Evolutionary conservation across 2,113 vertebrate genomes (phyloP).

Genomic region (Labeo catla): DNA sequence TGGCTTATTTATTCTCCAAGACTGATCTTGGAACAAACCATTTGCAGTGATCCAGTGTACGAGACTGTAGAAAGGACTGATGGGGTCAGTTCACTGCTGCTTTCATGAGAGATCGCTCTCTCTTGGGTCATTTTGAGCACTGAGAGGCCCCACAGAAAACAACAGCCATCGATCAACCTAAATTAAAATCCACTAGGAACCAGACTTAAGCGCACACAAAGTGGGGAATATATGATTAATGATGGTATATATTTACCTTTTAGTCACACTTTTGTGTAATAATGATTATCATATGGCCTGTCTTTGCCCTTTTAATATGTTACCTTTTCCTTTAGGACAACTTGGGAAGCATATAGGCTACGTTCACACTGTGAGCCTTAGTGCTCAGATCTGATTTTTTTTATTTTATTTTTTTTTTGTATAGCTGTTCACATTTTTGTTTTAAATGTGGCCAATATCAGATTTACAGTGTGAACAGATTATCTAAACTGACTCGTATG

Average conservation of each 20-base stretch:
- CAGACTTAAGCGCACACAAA: slow-evolving; percentile 18
- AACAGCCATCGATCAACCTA: slow-evolving; percentile 35
- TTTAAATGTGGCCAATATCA: no score
- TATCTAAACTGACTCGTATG: no score
- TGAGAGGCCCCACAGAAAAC: slow-evolving; percentile 18
- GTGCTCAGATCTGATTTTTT: no score
- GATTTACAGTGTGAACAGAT: no score
- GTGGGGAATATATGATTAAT: slow-evolving; percentile 29
- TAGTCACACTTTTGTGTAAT: slow-evolving; percentile 8
- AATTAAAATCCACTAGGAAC: slow-evolving; percentile 23
- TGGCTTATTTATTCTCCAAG: slow-evolving; percentile 7
- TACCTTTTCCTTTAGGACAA: background rate
- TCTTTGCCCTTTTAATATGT: slow-evolving; percentile 3
- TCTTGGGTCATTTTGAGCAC: background rate
- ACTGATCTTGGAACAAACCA: background rate
- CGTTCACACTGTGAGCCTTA: no score
- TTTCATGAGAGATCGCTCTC: slow-evolving; percentile 19
- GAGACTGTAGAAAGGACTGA: slow-evolving; percentile 9
- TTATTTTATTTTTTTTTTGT: no score
- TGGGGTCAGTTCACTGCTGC: slow-evolving; percentile 14
- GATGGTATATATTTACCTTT: slow-evolving; percentile 20
- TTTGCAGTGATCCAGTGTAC: slow-evolving; percentile 5
- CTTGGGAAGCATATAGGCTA: background rate
- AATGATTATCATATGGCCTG: slow-evolving; percentile 36
- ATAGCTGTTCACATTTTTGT: no score